Base-by-base conservation (phyloP, 2,113 vertebrate genomes). In the Donacobius atricapilla region DNA sequence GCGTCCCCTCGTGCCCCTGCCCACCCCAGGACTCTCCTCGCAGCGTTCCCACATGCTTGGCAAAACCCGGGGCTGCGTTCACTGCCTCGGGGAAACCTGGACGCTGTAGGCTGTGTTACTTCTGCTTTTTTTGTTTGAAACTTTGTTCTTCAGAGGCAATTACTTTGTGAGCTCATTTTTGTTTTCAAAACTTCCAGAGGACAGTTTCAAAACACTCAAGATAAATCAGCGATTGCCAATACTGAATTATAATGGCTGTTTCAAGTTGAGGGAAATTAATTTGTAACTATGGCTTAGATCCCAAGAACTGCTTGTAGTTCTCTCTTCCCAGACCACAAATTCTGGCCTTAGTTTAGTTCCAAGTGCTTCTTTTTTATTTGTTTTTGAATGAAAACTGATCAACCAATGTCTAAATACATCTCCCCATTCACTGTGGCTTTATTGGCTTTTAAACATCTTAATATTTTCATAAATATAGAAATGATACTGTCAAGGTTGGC, bases 401-500 rank as follows among this genome's bases (percentile, higher is more conserved):
- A 81, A 89, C 25, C 47, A 70, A 44, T 28, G 10, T 47, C 56
- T 87, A 78, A 82, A 66, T 37, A 60, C 70, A 70, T 84, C 85
- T 83, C 47, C 53, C 44, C 61, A 54, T 0, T 76, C 58, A 92
- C 39, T 24, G 30, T 35, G 33, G n/a, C 50, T 84, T 85, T n/a
- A 80, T 4, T 1, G 2, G 33, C 60, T 60, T 81, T 61, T 87
- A 76, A 81, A 50, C 25, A 83, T 31, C 53, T 82, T 31, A 83
- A 17, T 70, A 69, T 58, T 93, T 89, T 37, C 71, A 84, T 82
- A 93, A 88, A 89, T 64, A 78, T 10, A 95, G 75, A 97, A 95
- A 90, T 94, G 82, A 97, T 92, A 97, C 88, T 97, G 95, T 98
- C 97, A 98, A 97, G 98, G 97, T 95, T 98, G 97, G 96, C 89